These are phyloP conservation scores for Champsocephalus gunnari DNA, from an alignment of 2,797 vertebrate species.

Conservation along the genomic window DNA sequence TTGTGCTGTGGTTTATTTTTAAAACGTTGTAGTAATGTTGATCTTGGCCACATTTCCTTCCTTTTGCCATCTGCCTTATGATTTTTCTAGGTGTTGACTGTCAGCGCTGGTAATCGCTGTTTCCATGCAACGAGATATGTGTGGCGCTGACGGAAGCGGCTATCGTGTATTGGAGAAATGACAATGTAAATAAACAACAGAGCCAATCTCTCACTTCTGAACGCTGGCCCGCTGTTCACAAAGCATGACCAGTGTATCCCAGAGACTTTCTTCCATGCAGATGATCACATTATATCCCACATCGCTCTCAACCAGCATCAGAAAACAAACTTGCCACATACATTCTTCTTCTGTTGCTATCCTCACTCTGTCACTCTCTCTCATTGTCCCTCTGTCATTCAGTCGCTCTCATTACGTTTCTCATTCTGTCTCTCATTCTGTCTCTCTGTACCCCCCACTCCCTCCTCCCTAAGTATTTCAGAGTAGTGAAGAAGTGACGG, in stretches of 20 bases:
- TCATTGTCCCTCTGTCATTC: slow-evolving; percentile 33
- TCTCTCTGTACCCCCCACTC: slow-evolving; percentile 9
- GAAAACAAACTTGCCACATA: slow-evolving; percentile 39
- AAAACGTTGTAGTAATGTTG: slow-evolving; percentile 37
- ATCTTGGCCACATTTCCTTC: slow-evolving; percentile 37
- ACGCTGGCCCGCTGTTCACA: slow-evolving; percentile 19
- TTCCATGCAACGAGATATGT: slow-evolving; percentile 42
- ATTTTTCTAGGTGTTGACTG: slow-evolving; percentile 27
- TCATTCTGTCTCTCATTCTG: slow-evolving; percentile 43
- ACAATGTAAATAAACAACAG: slow-evolving; percentile 31
- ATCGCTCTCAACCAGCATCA: slow-evolving; percentile 33
- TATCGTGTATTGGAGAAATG: slow-evolving; percentile 36
- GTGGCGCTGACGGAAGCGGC: slow-evolving; percentile 9
- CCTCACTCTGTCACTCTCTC: slow-evolving; percentile 27
- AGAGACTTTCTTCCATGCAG: slow-evolving; percentile 42
- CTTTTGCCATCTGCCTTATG: slow-evolving; percentile 42
- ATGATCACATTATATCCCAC: slow-evolving; percentile 52
- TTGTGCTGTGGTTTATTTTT: slow-evolving; percentile 23
- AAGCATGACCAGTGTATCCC: slow-evolving; percentile 29
- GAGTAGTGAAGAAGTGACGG: slow-evolving; percentile 58
- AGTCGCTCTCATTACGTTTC: slow-evolving; percentile 37
- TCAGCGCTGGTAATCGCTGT: slow-evolving; percentile 30
- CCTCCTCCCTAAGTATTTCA: slow-evolving; percentile 32
- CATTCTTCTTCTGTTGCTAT: slow-evolving; percentile 26
- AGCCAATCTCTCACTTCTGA: slow-evolving; percentile 15